phyloP scores from a whole-genome alignment of 1,140 invertebrate species.

The Drusus annulatus region DNA sequence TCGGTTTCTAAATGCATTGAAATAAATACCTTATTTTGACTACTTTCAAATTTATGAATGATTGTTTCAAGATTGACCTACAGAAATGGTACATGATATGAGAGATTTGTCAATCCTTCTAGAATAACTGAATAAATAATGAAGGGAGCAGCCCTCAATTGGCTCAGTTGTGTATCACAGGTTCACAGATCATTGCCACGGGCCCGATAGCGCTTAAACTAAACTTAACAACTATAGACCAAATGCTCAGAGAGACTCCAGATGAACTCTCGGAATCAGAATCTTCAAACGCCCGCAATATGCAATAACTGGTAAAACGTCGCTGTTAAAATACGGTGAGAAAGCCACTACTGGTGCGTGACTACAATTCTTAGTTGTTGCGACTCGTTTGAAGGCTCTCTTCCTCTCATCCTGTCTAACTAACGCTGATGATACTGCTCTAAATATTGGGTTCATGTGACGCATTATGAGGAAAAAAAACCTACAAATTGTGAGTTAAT shows the following conservation, averaged over 20 bases:
- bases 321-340: neutral
- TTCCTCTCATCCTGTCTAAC: slow-evolving; percentile 6
- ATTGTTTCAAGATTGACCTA: slow-evolving; percentile 34
- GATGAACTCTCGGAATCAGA: slow-evolving; percentile 24
- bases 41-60: slow-evolving; percentile 1
- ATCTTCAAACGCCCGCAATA: neutral
- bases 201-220: slow-evolving; percentile 56
- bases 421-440: slow-evolving; percentile 40
- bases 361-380: neutral
- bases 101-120: slow-evolving; percentile 32
- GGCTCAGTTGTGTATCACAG: slow-evolving; percentile 58
- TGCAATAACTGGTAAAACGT: neutral
- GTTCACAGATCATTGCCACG: slow-evolving; percentile 59
- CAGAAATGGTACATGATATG: slow-evolving; percentile 31
- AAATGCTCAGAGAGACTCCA: slow-evolving; percentile 48
- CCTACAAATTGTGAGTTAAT: slow-evolving; percentile 50
- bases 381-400: neutral
- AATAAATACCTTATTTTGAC: slow-evolving; percentile 21
- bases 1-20: slow-evolving; percentile 25
- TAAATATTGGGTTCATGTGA: slow-evolving; percentile 49
- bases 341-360: neutral
- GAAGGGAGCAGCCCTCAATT: slow-evolving; percentile 51
- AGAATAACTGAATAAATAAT: slow-evolving; percentile 36
- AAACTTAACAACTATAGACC: slow-evolving; percentile 51
- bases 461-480: slow-evolving; percentile 48